Evolutionary conservation across 2,888 invertebrate species (phyloP).

Genomic region (Drosophila pseudotakahashii): DNA sequence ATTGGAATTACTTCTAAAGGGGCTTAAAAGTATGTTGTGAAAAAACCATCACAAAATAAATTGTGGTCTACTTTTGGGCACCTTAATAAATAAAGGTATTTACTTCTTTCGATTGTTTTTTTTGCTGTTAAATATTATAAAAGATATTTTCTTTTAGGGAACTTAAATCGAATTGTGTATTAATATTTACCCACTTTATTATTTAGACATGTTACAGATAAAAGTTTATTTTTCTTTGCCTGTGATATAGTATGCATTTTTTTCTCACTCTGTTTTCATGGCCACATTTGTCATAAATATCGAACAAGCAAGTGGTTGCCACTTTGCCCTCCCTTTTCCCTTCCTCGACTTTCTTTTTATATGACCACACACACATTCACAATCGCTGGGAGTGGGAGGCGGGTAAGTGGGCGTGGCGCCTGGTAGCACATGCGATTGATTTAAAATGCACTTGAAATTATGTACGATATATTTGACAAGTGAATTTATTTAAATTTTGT

Average conservation of each 20-base stretch:
- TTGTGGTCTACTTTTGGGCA: too few species aligned
- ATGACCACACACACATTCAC: slow-evolving; percentile 28
- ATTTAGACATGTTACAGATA: too few species aligned
- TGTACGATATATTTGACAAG: slow-evolving; percentile 46
- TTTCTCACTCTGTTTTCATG: slow-evolving; percentile 31
- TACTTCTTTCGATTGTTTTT: too few species aligned
- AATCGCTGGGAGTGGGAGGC: slow-evolving; percentile 37
- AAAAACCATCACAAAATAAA: too few species aligned
- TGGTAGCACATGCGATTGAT: slow-evolving; percentile 63
- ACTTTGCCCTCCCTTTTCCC: neutral
- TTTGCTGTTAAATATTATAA: too few species aligned
- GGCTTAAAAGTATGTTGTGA: too few species aligned
- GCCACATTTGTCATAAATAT: slow-evolving; percentile 75
- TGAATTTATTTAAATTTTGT: slow-evolving; percentile 58
- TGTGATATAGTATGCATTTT: neutral
- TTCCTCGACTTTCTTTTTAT: slow-evolving; percentile 30
- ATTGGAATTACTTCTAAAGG: too few species aligned
- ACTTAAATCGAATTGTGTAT: too few species aligned
- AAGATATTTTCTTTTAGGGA: too few species aligned
- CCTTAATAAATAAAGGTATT: too few species aligned
- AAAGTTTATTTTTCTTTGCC: too few species aligned
- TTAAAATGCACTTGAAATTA: slow-evolving; percentile 69
- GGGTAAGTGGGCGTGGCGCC: slow-evolving; percentile 31
- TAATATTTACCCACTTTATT: too few species aligned
- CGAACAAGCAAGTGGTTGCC: slow-evolving; percentile 53